Evolutionary conservation across 1,140 invertebrate species (phyloP), one percentile per base, ranked within the genome.

Genomic region (Drosophila micromelanica): DNA sequence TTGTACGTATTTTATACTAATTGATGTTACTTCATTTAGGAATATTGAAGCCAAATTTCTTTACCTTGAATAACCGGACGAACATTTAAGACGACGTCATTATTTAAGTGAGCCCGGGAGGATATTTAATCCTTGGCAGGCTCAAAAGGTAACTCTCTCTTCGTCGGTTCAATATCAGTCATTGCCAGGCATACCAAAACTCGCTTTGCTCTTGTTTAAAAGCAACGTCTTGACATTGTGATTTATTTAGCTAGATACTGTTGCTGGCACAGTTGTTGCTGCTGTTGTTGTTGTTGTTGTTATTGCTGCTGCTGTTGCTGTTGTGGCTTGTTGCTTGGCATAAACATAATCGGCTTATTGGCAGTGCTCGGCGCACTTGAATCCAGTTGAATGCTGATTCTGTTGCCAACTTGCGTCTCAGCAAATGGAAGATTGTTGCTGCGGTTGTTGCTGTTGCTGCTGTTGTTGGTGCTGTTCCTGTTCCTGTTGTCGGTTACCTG

Each of bases 191-290:
- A 35, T 27, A 15, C 12, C 17, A 48, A 23, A 23, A 6, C 35
- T 17, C 13, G 35, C 64, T 8, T 46, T 54, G 70, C 38, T 54
- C 37, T 75, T 56, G 30, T 48, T 82, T 49, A 55, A 80, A 69
- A 81, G 71, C 43, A 63, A 60, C 73, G 77, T 69, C 78, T 73
- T 86, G 81, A 86, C 80, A 80, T 86, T 85, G 80, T 85, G 78
- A 85, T 87, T 86, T 86, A 86, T 85, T 77, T 76, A 71, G 45
- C 40, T 55, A 60, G 57, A 46, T 52, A 65, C 61, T 77, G 75
- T 43, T 46, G 59, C 69, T 60, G n/a, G 15, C 30, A 13, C 17
- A 23, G 13, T 37, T 68, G 51, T 38, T 62, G 61, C 8, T 54
- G 56, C n/a, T 35, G 73, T 20, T 35, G 73, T 20, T 73, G 54